phyloP scores from a whole-genome alignment of 2,888 invertebrate species.

The Athalia circularis region DNA sequence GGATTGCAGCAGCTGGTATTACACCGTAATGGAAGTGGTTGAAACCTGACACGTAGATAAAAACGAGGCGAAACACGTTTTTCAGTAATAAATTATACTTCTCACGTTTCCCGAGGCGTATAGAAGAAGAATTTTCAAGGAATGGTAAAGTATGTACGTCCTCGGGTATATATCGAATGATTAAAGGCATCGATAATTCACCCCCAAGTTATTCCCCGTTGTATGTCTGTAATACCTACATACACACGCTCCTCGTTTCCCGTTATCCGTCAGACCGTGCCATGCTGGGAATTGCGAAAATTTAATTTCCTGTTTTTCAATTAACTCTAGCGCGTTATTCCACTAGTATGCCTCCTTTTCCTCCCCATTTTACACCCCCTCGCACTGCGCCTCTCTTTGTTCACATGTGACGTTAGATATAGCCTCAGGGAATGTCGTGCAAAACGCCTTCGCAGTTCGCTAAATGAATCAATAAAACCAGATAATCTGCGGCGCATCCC shows the following conservation, averaged over 20 bases:
- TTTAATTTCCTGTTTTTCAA: conserved; percentile 66
- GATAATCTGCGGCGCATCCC: neutral
- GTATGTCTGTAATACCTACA: neutral
- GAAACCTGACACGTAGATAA: conserved; percentile 27
- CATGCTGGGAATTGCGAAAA: conserved; percentile 56
- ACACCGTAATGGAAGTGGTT: neutral
- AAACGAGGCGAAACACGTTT: conserved; percentile 38
- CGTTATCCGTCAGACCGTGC: conserved; percentile 53
- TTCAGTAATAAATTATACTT: conserved; percentile 35
- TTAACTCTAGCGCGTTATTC: conserved; percentile 58
- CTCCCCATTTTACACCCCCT: neutral
- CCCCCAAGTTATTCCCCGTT: conserved; percentile 51
- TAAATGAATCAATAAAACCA: conserved; percentile 16
- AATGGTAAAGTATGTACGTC: conserved; percentile 37
- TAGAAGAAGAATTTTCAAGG: conserved; percentile 34
- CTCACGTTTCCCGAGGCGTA: conserved; percentile 20
- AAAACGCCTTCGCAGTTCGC: neutral
- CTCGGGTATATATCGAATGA: conserved; percentile 49
- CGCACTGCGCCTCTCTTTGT: neutral
- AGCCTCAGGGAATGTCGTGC: neutral
- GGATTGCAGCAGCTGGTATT: neutral
- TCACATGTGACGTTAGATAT: conserved; percentile 40
- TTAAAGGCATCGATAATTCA: conserved; percentile 56
- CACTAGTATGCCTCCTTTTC: neutral
- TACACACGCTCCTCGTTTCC: conserved; percentile 44